These are phyloP conservation scores for Plebejus anna DNA, from an alignment of 2,888 invertebrate genomes.

Conservation along the genomic window DNA sequence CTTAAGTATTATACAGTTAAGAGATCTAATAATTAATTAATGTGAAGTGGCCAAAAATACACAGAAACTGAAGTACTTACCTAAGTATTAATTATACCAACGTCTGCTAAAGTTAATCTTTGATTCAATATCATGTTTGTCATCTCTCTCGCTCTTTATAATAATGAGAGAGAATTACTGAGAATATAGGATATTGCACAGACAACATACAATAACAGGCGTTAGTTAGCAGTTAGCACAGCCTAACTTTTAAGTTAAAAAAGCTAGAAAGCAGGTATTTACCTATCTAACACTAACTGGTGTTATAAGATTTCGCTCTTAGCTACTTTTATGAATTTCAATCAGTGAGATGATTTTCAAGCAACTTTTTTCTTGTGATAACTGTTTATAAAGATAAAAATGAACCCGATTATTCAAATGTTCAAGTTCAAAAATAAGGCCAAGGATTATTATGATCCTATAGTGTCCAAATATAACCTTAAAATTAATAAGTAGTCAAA, in stretches of 20 bases:
- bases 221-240: not conserved
- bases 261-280: not conserved
- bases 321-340: no score
- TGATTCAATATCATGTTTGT: not conserved
- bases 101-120: not conserved
- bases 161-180: not conserved
- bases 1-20: not conserved
- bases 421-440: not conserved
- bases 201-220: not conserved
- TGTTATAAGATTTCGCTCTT: not conserved
- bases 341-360: not conserved
- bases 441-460: not conserved
- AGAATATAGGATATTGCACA: no score
- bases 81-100: not conserved
- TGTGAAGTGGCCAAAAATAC: not conserved
- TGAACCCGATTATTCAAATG: not conserved
- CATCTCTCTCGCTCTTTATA: not conserved
- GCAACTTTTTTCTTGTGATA: not conserved
- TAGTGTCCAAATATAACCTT: not conserved
- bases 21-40: not conserved
- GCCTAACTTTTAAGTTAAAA: not conserved
- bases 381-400: no score
- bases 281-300: not conserved
- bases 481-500: not conserved
- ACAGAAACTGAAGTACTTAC: not conserved